Base-by-base conservation (phyloP, 2,797 vertebrate species). In the Danio tinwini region DNA sequence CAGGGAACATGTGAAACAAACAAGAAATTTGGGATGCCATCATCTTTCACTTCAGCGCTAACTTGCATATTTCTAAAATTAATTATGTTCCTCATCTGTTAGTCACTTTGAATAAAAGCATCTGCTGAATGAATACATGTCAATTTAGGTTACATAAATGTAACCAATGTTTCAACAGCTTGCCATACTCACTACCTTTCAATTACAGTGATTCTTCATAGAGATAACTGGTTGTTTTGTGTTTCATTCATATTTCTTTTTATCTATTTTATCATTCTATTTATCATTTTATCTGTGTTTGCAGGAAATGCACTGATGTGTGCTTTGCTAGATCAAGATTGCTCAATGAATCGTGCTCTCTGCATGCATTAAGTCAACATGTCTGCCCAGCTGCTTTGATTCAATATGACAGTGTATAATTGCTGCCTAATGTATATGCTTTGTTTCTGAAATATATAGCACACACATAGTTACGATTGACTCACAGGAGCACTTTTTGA, bases 171-270 rank as follows among this genome's bases (percentile, higher is more conserved):
- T 70, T 39, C 16, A 0, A 0, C 49, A 53, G 67, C 49, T 70
- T 70, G 49, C 49, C 67, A 70, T 70, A 40, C 4, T 13, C 37
- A 39, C 9, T 16, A 44, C 29, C 10, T 69, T 40, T 9, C 39
- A 29, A n/a, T 69, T 9, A 59, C 5, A 47, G 13, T 52, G 47
- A 19, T 55, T 49, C 55, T 73, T 74, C 9, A 14, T n/a, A 40
- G 55, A 59, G 55, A 73, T 17, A 52, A 19, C 39, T n/a, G 12
- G 11, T 6, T 72, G 12, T 21, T 72, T 71, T 44, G 21, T 21
- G 19, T 29, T 77, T 68, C 63, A 77, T 77, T 68, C 52, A 77
- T 77, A 55, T 3, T 77, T 77, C n/a, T 47, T 55, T 8, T 29
- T 29, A 29, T 29, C 29, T 29, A 29, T 1, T n/a, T n/a, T n/a